Evolutionary conservation across 2,888 invertebrate genomes (phyloP).

Genomic region (Lepidocyrtoides sp.): DNA sequence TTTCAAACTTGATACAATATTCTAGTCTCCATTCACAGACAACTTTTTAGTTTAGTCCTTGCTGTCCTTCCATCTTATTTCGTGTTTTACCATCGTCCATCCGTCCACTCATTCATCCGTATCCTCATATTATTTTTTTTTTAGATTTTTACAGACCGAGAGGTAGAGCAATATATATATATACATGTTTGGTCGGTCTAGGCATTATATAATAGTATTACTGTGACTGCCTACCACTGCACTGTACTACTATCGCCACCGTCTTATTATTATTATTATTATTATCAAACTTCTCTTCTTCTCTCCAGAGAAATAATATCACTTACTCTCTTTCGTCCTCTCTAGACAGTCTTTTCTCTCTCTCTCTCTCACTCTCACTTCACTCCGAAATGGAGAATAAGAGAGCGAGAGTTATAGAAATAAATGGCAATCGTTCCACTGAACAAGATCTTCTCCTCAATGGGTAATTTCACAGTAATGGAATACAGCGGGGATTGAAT

Average conservation of each 20-base stretch:
- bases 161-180: background rate
- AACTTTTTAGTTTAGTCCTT: constrained; percentile 72
- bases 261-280: constrained; percentile 61
- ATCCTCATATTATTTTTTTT: constrained; percentile 38
- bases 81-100: constrained; percentile 77
- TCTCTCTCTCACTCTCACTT: constrained; percentile 70
- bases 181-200: background rate
- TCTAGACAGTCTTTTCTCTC: background rate
- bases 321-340: constrained; percentile 66
- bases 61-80: constrained; percentile 64
- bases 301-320: constrained; percentile 77
- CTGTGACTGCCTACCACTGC: background rate
- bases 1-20: constrained; percentile 27
- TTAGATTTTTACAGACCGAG: background rate
- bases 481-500: constrained; percentile 86
- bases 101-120: constrained; percentile 72
- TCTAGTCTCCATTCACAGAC: constrained; percentile 40
- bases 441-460: constrained; percentile 85
- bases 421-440: constrained; percentile 85
- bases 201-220: constrained; percentile 17
- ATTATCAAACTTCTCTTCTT: constrained; percentile 61
- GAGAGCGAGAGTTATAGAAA: constrained; percentile 84
- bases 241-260: constrained; percentile 1
- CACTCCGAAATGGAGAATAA: constrained; percentile 76
- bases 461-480: constrained; percentile 86